A percentile compares a stretch with the other conserved stretches of the same genome.
These are phyloP conservation scores for Sorex maritimensis DNA, from an alignment of 2,797 vertebrate species.

Conservation along the genomic window DNA sequence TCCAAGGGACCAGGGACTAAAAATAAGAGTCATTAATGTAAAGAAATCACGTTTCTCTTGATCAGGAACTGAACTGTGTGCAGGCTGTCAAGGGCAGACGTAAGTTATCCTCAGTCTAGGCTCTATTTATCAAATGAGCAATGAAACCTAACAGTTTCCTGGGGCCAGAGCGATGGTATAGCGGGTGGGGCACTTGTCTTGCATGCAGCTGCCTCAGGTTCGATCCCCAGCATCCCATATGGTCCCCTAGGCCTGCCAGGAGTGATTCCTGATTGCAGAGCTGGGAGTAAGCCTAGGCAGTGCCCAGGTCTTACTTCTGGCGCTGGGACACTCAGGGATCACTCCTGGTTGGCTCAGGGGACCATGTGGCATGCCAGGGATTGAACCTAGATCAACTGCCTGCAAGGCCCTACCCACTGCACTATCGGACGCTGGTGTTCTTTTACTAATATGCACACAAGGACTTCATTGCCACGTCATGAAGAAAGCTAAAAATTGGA, in stretches of 20 bases:
- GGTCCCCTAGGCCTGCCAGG: too few species aligned
- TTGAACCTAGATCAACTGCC: too few species aligned
- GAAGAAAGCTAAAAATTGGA: constrained; percentile 51
- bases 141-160: background rate
- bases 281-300: too few species aligned
- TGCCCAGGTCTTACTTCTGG: too few species aligned
- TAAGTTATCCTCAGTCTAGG: background rate
- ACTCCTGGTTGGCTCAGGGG: too few species aligned
- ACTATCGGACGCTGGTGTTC: background rate
- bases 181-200: background rate
- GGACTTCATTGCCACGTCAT: constrained; percentile 37
- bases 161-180: too few species aligned
- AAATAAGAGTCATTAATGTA: constrained; percentile 57
- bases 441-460: constrained; percentile 7
- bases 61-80: background rate
- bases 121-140: constrained; percentile 51
- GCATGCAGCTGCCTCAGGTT: too few species aligned
- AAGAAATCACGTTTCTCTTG: constrained; percentile 55
- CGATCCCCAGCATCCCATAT: too few species aligned
- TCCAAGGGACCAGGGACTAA: constrained; percentile 1
- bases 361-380: too few species aligned
- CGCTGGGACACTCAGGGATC: too few species aligned
- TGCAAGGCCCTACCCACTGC: too few species aligned
- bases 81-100: background rate
- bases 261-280: too few species aligned